A percentile compares a stretch with the other conserved stretches of the same genome.
Evolutionary conservation across 2,888 invertebrate species (phyloP).

Genomic region (Zootermopsis nevadensis): DNA sequence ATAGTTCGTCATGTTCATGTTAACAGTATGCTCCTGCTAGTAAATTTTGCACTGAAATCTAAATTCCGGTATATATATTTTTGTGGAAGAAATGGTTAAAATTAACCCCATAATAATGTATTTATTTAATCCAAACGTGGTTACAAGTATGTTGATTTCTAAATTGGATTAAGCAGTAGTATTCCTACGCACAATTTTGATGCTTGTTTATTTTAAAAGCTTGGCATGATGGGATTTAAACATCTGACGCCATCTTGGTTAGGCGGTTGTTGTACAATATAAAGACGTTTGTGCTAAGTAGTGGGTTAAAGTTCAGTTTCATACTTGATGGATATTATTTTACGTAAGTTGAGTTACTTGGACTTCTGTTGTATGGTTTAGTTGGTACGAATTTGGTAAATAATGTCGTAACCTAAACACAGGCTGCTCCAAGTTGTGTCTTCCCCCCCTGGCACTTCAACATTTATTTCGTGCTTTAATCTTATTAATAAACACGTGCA

Average conservation of each 20-base stretch:
- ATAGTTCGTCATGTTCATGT: background rate
- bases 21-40: background rate
- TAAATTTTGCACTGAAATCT: background rate
- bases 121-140: background rate
- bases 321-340: slow-evolving; percentile 46
- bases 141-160: background rate
- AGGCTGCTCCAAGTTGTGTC: slow-evolving; percentile 68
- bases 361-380: slow-evolving; percentile 22
- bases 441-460: slow-evolving; percentile 71
- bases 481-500: slow-evolving; percentile 76
- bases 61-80: background rate
- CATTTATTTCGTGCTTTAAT: slow-evolving; percentile 74
- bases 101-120: too few relatives aligned
- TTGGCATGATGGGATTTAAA: slow-evolving; percentile 55
- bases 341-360: slow-evolving; percentile 45
- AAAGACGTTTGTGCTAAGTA: slow-evolving; percentile 28
- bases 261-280: slow-evolving; percentile 41
- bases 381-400: slow-evolving; percentile 33
- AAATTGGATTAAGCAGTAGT: slow-evolving; percentile 29
- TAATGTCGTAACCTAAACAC: slow-evolving; percentile 70
- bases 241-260: slow-evolving; percentile 72
- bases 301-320: slow-evolving; percentile 24
- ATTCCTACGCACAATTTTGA: slow-evolving; percentile 31
- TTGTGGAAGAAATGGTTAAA: background rate
- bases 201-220: slow-evolving; percentile 51